phyloP scores from a whole-genome alignment of 1,140 invertebrate species.

The Dendrolimus punctatus region DNA sequence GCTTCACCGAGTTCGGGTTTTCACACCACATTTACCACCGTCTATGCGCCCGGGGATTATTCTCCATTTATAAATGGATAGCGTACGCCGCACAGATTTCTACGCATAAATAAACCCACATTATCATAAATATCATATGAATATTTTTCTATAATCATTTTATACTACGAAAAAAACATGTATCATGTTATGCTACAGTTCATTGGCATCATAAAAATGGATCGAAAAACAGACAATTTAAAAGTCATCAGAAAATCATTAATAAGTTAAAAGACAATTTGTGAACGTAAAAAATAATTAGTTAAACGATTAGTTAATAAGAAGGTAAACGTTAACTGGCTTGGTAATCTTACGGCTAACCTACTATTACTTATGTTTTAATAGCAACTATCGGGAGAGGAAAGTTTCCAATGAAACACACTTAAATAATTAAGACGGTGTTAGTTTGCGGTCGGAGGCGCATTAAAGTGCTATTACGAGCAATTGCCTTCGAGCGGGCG shows the following conservation, averaged over 20 bases:
- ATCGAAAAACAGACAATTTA: slow-evolving; percentile 10
- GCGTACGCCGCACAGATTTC: slow-evolving; percentile 38
- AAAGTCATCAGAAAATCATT: slow-evolving; percentile 6
- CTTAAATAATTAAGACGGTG: slow-evolving; percentile 54
- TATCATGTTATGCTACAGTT: slow-evolving; percentile 1
- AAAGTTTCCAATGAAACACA: slow-evolving; percentile 47
- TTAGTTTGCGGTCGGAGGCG: slow-evolving; percentile 33
- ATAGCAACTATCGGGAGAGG: slow-evolving; percentile 34
- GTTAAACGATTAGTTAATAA: slow-evolving; percentile 22
- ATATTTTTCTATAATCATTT: not conserved
- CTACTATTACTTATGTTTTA: slow-evolving; percentile 53
- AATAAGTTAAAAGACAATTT: slow-evolving; percentile 1
- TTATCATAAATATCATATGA: slow-evolving; percentile 6
- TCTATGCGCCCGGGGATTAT: slow-evolving; percentile 46
- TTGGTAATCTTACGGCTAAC: slow-evolving; percentile 41
- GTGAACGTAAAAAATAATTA: slow-evolving; percentile 5
- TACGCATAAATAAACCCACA: slow-evolving; percentile 28
- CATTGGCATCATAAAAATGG: slow-evolving; percentile 7
- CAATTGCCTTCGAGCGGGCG: slow-evolving; percentile 13
- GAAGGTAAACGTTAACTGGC: slow-evolving; percentile 33
- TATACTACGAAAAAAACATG: not conserved
- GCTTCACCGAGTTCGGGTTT: slow-evolving; percentile 46
- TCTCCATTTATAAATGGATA: slow-evolving; percentile 60
- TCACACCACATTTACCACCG: slow-evolving; percentile 55
- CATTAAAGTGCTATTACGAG: slow-evolving; percentile 33